Conservation (phyloP, 2,797 vertebrate species). For the Hypotaenidia okinawae region DNA sequence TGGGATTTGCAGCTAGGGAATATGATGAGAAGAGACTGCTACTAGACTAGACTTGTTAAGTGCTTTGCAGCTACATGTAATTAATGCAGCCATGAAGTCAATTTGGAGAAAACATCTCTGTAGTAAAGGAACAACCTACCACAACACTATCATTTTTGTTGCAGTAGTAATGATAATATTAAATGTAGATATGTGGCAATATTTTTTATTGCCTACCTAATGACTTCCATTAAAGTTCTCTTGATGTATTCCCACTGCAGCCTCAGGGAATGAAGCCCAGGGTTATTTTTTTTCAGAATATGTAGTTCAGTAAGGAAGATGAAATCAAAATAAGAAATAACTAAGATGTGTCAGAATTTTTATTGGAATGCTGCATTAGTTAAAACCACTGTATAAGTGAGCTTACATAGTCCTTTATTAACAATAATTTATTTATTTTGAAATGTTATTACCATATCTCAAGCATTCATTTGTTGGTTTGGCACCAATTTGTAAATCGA, state of each 20-base stretch:
- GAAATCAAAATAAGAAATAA: not conserved
- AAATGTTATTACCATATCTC: not conserved
- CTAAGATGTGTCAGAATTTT: not conserved
- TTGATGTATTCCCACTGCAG: not conserved
- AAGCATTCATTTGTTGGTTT: not conserved
- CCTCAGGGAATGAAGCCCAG: not conserved
- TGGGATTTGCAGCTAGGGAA: not conserved
- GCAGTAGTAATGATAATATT: not conserved
- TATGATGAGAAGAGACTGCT: not conserved
- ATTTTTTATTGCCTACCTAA: not conserved
- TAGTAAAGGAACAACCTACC: not conserved
- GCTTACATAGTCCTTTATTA: not conserved
- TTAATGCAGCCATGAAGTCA: not conserved
- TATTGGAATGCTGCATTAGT: not conserved
- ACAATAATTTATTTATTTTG: not conserved
- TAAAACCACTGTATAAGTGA: not conserved
- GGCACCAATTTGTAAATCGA: not conserved
- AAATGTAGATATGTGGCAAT: not conserved
- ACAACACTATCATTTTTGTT: not conserved
- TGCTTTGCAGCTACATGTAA: not conserved
- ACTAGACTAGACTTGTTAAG: not conserved
- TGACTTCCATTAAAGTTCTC: not conserved
- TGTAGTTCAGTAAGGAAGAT: not conserved
- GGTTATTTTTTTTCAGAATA: not conserved
- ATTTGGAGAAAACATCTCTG: not conserved